Evolutionary conservation across 2,888 invertebrate species (phyloP).

Genomic region (Brachypalpus laphriformis): DNA sequence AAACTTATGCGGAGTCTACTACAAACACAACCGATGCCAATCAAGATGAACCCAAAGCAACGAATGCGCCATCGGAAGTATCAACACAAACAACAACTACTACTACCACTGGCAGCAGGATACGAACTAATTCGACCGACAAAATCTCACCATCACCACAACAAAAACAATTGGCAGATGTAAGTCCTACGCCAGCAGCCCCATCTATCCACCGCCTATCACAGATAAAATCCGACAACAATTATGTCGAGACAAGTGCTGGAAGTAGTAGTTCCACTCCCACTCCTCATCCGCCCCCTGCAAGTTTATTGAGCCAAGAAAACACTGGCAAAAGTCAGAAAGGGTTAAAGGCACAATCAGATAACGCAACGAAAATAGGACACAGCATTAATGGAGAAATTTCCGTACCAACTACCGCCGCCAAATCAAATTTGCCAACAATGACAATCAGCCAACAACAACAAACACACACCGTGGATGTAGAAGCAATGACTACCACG

Average conservation of each 20-base stretch:
- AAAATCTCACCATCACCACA: slow-evolving; percentile 41
- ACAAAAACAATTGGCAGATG: slow-evolving; percentile 75
- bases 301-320: slow-evolving; percentile 68
- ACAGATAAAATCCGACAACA: slow-evolving; percentile 74
- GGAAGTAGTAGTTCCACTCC: not conserved
- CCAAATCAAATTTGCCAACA: slow-evolving; percentile 60
- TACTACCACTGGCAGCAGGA: slow-evolving; percentile 59
- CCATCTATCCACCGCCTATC: slow-evolving; percentile 58
- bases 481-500: not conserved
- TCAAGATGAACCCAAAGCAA: slow-evolving; percentile 29
- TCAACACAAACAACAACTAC: slow-evolving; percentile 56
- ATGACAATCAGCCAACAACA: not conserved
- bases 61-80: slow-evolving; percentile 46
- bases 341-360: slow-evolving; percentile 71
- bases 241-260: slow-evolving; percentile 73
- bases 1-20: slow-evolving; percentile 22
- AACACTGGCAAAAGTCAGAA: slow-evolving; percentile 62
- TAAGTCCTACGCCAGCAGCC: slow-evolving; percentile 53
- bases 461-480: not conserved
- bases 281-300: not conserved
- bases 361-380: slow-evolving; percentile 47
- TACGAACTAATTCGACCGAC: slow-evolving; percentile 50
- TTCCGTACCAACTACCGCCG: slow-evolving; percentile 42
- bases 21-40: slow-evolving; percentile 26
- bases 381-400: slow-evolving; percentile 40